phyloP scores from a whole-genome alignment of 1,140 invertebrate species.

The Diachasmimorpha longicaudata region DNA sequence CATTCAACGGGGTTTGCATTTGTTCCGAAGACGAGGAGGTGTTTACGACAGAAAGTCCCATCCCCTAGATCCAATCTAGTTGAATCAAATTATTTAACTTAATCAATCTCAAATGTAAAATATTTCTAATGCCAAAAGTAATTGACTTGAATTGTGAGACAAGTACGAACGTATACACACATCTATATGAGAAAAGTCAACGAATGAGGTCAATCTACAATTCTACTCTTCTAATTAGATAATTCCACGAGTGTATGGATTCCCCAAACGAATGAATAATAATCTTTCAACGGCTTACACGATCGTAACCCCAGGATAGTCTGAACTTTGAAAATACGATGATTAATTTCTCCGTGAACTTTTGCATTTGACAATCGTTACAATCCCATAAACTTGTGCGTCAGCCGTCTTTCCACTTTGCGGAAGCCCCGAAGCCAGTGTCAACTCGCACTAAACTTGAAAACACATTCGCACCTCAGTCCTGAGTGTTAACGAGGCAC shows the following conservation, averaged over 20 bases:
- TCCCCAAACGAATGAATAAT: background rate
- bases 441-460: background rate
- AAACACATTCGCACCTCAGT: background rate
- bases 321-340: background rate
- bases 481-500: background rate
- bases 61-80: too few species aligned
- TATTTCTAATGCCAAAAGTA: too few species aligned
- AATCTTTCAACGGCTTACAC: background rate
- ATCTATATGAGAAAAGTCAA: too few species aligned
- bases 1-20: too few species aligned
- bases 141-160: too few species aligned
- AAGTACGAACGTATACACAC: too few species aligned
- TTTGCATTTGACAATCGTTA: background rate
- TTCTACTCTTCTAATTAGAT: too few species aligned
- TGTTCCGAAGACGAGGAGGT: too few species aligned
- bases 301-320: background rate
- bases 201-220: too few species aligned
- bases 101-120: too few species aligned
- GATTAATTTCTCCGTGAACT: background rate
- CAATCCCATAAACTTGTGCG: background rate
- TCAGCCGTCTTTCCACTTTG: background rate
- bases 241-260: background rate
- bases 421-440: background rate
- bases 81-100: too few species aligned
- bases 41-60: too few species aligned